Evolutionary conservation across 1,140 invertebrate species (phyloP), one percentile per base, ranked within the genome.

Genomic region (Conopomorpha cramerella): DNA sequence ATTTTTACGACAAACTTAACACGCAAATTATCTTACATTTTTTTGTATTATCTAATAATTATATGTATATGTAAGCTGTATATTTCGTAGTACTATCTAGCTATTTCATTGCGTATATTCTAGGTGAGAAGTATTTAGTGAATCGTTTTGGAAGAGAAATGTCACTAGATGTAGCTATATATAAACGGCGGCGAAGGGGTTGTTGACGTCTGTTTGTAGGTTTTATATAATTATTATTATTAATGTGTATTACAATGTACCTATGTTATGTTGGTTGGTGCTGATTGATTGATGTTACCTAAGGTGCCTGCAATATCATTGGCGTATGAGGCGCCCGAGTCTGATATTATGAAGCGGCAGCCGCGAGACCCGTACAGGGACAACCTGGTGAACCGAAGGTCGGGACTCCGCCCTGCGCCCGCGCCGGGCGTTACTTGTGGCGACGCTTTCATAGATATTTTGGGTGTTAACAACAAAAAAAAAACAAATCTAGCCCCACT

Each of bases 301-400:
- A 80, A 92, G 90, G 89, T 94, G 82, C 93, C 93, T 79, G 93
- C 93, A 83, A 95, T 96, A 84, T 95, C 93, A 76, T 84, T 95
- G 83, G 93, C 93, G 81, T 96, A 96, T 82, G 94, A 96, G 85
- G 88, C 90, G 80, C 90, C 93, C 70, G 94, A 96, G 83, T 91
- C 88, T 67, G 93, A 96, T 86, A 96, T 96, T 81, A 96, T 96
- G 93, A 95, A 96, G 87, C 84, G 93, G 67, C 88, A 91, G 82
- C 93, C 94, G 53, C 86, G 93, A 81, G 89, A 96, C 83, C 93
- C 93, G 66, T 86, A 90, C 82, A 88, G 86, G 79, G 93, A 96
- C 84, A 95, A 94, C 84, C 86, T 96, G 80, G 93, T 96, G 72
- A 96, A 95, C 82, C 87, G 91, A 85, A 93, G 93, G 89, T 92